Conservation (phyloP, 2,797 vertebrate genomes). For the Manis javanica region DNA sequence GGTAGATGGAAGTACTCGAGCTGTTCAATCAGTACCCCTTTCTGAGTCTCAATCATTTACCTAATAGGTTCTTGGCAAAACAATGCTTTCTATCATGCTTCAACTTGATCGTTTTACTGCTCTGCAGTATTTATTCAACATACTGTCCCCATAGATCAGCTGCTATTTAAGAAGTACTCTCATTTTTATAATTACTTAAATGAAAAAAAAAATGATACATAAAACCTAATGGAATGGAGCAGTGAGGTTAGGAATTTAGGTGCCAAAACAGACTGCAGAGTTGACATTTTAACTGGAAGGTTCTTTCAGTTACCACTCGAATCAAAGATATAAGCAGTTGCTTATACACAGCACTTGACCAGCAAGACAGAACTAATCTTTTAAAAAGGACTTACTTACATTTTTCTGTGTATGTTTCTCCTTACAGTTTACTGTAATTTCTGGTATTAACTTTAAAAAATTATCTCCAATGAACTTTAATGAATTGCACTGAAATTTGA, state of each 20-base stretch:
- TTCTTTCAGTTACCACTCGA: neutral
- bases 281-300: neutral
- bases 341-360: neutral
- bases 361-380: neutral
- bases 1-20: neutral
- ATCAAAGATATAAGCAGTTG: neutral
- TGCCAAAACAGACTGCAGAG: no score
- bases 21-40: neutral
- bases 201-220: neutral
- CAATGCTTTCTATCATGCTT: neutral
- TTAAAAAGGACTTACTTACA: neutral
- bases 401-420: neutral
- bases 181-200: neutral
- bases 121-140: neutral
- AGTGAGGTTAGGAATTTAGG: neutral
- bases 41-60: neutral
- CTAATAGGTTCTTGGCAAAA: neutral
- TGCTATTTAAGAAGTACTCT: neutral
- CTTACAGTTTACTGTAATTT: neutral
- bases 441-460: neutral
- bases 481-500: neutral
- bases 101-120: neutral
- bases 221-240: neutral
- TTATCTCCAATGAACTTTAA: neutral
- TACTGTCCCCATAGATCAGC: neutral